Evolutionary conservation across 2,888 invertebrate genomes (phyloP), one percentile per base, ranked within the genome.

Genomic region (Gandaritis pyraliata): DNA sequence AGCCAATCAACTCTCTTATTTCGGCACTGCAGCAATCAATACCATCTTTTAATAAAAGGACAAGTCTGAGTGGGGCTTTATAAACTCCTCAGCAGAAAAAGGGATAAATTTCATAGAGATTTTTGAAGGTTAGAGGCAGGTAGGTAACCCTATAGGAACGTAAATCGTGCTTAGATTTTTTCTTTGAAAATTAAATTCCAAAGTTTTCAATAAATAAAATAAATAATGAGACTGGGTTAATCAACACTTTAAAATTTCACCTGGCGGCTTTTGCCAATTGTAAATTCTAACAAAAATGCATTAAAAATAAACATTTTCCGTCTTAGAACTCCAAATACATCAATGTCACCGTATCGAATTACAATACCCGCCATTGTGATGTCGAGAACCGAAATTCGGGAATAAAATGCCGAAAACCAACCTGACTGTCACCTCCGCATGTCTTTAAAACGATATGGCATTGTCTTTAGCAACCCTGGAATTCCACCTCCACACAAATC

Each of bases 361-460:
- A 73, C 80, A 75, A 80, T 80, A 78, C 77, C 64, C 65, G 64
- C 83, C 85, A 87, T 88, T 90, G 89, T 87, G 78, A 83, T 81
- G 82, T 85, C 81, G 80, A 71, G 77, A 76, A 74, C 75, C 81
- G 76, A 82, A 86, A 86, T 86, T 86, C 81, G 80, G 83, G 83
- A 88, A 88, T 87, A 85, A 86, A 88, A 85, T 80, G 79, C 85
- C 84, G 83, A 87, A 89, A 86, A 81, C 82, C 78, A 73, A 80
- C 73, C 75, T 66, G 69, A 67, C 86, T 87, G 88, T 88, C 88
- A 87, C 88, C 86, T 85, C 78, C 76, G 78, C 83, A 83, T 88
- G 87, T 86, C 85, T 83, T 85, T 84, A 84, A 86, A 88, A 84
- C 84, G 82, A 84, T 84, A 83, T 73, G 76, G 85, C 85, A 88